Evolutionary conservation across 2,113 vertebrate genomes (phyloP).

Genomic region (Lepus europaeus): DNA sequence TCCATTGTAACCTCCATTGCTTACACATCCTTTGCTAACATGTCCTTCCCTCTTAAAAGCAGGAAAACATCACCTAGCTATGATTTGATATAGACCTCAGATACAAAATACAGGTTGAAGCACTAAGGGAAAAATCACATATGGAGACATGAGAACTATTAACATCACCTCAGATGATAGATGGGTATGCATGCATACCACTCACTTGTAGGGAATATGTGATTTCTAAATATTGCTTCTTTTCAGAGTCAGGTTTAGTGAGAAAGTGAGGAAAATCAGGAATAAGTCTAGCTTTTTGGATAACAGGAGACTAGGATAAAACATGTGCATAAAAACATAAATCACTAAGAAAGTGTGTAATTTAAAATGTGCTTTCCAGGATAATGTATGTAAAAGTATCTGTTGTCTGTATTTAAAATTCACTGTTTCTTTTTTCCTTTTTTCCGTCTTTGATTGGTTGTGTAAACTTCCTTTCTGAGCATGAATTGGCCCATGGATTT

Average conservation of each 20-base stretch:
- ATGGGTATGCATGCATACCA: not conserved
- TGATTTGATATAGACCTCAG: not conserved
- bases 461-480: not conserved
- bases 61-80: not conserved
- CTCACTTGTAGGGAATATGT: not conserved
- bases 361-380: not conserved
- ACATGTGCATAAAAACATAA: not conserved
- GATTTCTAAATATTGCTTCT: conserved; percentile 31
- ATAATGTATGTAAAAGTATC: not conserved
- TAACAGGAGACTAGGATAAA: conserved; percentile 4
- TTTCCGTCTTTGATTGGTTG: not conserved
- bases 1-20: not conserved
- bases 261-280: not conserved
- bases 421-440: not conserved
- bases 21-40: not conserved
- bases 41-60: not conserved
- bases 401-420: not conserved
- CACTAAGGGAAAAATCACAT: not conserved
- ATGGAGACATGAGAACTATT: not conserved
- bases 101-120: not conserved
- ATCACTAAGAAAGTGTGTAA: not conserved
- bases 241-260: not conserved
- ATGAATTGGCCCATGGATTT: not conserved
- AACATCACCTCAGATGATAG: not conserved
- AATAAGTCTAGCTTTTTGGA: not conserved